phyloP scores from a whole-genome alignment of 2,888 invertebrate genomes.

The Nasonovia ribisnigri region DNA sequence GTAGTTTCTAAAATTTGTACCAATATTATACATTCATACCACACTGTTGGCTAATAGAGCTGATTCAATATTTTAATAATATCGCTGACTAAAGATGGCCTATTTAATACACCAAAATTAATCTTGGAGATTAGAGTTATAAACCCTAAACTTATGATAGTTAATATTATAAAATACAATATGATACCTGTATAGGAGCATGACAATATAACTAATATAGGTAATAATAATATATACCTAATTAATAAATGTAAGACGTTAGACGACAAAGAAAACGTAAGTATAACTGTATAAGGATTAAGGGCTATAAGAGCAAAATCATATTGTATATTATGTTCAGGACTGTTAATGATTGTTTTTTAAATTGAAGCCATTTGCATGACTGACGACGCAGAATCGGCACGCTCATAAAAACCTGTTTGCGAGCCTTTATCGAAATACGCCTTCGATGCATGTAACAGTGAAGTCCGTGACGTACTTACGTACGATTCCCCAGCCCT shows the following conservation, averaged over 20 bases:
- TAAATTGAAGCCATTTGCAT: neutral
- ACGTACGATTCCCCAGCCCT: too few species aligned
- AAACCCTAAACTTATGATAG: neutral
- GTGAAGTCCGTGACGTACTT: neutral
- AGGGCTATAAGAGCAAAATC: neutral
- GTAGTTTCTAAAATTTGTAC: neutral
- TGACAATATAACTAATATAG: neutral
- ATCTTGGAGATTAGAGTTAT: neutral
- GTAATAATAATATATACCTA: neutral
- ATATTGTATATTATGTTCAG: neutral
- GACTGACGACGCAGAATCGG: neutral
- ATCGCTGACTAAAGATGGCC: too few species aligned
- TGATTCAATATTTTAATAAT: too few species aligned
- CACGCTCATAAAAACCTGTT: neutral
- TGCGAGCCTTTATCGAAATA: neutral
- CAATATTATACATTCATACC: too few species aligned
- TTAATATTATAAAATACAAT: neutral
- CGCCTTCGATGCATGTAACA: neutral
- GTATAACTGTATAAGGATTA: neutral
- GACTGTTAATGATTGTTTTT: neutral
- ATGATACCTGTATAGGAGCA: neutral
- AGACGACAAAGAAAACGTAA: neutral
- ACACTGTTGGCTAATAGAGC: neutral
- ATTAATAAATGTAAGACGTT: too few species aligned
- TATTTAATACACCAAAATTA: too few species aligned